Evolutionary conservation across 2,888 invertebrate species (phyloP).

Genomic region (Himalopsyche japonica): DNA sequence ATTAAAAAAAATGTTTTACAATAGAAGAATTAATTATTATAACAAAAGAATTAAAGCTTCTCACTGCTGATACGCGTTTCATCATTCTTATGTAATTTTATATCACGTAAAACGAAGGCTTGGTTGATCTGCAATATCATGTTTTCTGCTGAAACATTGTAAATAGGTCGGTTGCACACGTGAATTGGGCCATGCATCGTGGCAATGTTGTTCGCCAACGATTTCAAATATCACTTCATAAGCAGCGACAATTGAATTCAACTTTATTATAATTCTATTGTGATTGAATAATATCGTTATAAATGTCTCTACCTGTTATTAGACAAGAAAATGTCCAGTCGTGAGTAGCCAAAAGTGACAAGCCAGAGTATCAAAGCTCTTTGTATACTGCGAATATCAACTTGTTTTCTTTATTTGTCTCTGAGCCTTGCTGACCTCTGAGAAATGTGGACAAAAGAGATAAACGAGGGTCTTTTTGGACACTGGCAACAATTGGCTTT

Average conservation of each 20-base stretch:
- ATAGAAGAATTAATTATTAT: too few species aligned
- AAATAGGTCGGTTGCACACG: background rate
- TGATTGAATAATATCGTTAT: constrained; percentile 23
- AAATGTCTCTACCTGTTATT: constrained; percentile 29
- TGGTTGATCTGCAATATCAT: too few species aligned
- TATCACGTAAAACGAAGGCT: too few species aligned
- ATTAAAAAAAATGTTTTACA: too few species aligned
- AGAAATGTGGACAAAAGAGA: constrained; percentile 25
- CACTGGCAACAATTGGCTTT: background rate
- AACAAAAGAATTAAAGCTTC: too few species aligned
- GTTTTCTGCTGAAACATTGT: background rate
- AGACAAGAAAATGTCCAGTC: constrained; percentile 29
- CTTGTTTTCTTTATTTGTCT: constrained; percentile 23
- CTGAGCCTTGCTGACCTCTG: constrained; percentile 30
- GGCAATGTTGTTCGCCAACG: background rate
- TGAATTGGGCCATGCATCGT: background rate
- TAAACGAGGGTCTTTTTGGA: constrained; percentile 33
- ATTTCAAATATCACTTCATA: constrained; percentile 13
- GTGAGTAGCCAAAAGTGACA: constrained; percentile 14
- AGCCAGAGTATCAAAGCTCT: constrained; percentile 21
- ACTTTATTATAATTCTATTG: constrained; percentile 22
- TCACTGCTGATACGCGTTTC: too few species aligned
- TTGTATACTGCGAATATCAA: constrained; percentile 31
- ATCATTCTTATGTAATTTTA: too few species aligned
- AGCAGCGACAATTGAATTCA: constrained; percentile 5